Conservation (phyloP, 2,888 invertebrate species). For the Leucophenga maculata region DNA sequence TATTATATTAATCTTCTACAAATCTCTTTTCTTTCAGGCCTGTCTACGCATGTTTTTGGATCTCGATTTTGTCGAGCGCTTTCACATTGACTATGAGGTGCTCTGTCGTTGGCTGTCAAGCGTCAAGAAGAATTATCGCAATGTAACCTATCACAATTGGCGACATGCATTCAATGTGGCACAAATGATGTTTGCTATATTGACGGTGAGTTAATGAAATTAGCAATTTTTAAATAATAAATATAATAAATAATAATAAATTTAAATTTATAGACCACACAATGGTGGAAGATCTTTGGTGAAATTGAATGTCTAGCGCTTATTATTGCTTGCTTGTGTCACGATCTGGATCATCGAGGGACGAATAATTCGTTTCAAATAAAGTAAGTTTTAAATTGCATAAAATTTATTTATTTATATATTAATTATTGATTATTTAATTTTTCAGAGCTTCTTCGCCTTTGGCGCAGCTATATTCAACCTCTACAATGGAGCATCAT, state of each 20-base stretch:
- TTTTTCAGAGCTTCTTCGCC: conserved; percentile 87
- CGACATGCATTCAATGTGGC: conserved; percentile 97
- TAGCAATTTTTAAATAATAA: no score
- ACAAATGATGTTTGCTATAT: conserved; percentile 97
- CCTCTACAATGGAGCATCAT: conserved; percentile 97
- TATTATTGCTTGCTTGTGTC: conserved; percentile 93
- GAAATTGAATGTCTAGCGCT: conserved; percentile 92
- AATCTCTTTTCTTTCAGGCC: conserved; percentile 74
- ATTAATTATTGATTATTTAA: neutral
- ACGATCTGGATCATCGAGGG: conserved; percentile 95
- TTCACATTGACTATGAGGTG: conserved; percentile 93
- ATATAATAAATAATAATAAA: no score
- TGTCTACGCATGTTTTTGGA: conserved; percentile 95
- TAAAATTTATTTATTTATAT: neutral
- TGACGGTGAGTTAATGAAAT: conserved; percentile 86
- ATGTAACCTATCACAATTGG: conserved; percentile 97
- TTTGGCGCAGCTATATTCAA: conserved; percentile 90
- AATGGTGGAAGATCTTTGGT: conserved; percentile 94
- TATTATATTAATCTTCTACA: neutral
- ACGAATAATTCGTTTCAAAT: conserved; percentile 98
- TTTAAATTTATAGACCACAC: conserved; percentile 80
- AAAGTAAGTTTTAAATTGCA: conserved; percentile 79
- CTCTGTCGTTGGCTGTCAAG: conserved; percentile 92
- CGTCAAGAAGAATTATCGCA: conserved; percentile 94
- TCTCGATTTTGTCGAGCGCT: conserved; percentile 90